Conservation (phyloP, 2,888 invertebrate species). For the Ptychoptera albimana region DNA sequence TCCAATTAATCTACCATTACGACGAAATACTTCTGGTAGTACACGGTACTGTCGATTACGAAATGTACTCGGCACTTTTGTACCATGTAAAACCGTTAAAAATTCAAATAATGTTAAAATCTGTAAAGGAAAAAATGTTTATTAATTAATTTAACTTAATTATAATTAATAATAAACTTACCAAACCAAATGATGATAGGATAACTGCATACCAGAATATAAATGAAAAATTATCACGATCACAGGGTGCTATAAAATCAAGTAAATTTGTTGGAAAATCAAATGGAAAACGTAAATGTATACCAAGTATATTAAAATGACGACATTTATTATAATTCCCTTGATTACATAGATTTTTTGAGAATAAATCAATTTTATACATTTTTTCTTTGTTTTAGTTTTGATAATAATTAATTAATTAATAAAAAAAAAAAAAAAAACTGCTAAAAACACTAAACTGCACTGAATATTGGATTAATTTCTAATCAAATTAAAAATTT, state of each 20-base stretch:
- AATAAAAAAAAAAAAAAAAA: neutral
- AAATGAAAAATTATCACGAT: conserved; percentile 16
- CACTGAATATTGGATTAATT: too few relatives aligned
- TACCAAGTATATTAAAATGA: neutral
- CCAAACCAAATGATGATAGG: conserved; percentile 15
- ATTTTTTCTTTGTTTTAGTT: conserved; percentile 3
- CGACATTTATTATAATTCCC: neutral
- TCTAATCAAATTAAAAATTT: too few relatives aligned
- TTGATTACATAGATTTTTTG: too few relatives aligned
- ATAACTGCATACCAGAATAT: conserved; percentile 17
- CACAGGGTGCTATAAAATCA: conserved; percentile 10
- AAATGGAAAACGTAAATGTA: neutral
- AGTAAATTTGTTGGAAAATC: neutral
- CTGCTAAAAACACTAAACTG: conserved; percentile 5
- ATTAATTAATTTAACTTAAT: neutral
- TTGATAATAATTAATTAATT: neutral
- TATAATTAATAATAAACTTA: conserved; percentile 11
- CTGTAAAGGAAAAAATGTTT: conserved; percentile 5
- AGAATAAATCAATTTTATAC: conserved; percentile 4
- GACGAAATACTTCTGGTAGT: conserved; percentile 15
- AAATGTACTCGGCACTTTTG: conserved; percentile 12
- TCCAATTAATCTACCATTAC: conserved; percentile 16
- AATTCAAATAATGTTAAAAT: conserved; percentile 8
- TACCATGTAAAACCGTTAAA: conserved; percentile 7
- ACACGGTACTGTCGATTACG: conserved; percentile 14